phyloP scores from a whole-genome alignment of 2,888 invertebrate genomes.

The Thera britannica region DNA sequence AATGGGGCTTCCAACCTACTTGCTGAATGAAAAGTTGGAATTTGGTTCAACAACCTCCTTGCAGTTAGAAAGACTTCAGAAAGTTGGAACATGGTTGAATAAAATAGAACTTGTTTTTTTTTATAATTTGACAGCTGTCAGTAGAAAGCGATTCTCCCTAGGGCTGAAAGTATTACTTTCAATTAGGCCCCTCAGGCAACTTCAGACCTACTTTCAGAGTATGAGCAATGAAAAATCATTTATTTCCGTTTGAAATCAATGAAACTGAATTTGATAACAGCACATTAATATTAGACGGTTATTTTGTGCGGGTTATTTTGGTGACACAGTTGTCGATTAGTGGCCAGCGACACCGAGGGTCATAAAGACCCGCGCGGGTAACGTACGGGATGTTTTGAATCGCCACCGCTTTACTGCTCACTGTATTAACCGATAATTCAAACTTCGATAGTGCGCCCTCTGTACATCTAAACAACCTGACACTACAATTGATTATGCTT shows the following conservation, averaged over 20 bases:
- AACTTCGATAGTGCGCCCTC: conserved; percentile 60
- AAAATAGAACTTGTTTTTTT: too few relatives aligned
- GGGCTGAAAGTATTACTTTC: too few relatives aligned
- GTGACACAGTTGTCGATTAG: conserved; percentile 80
- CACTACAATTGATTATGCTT: conserved; percentile 47
- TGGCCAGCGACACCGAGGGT: conserved; percentile 68
- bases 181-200: too few relatives aligned
- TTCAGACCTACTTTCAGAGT: too few relatives aligned
- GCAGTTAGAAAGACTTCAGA: too few relatives aligned
- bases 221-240: too few relatives aligned
- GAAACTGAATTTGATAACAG: conserved; percentile 42
- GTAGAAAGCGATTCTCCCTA: too few relatives aligned
- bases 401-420: conserved; percentile 76
- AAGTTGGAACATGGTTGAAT: too few relatives aligned
- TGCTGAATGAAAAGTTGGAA: too few relatives aligned
- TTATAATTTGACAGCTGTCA: too few relatives aligned
- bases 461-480: conserved; percentile 57
- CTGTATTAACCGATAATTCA: conserved; percentile 81
- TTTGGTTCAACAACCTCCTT: too few relatives aligned
- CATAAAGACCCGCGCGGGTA: conserved; percentile 72
- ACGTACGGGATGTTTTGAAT: conserved; percentile 82
- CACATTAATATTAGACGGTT: conserved; percentile 47
- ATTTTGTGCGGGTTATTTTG: conserved; percentile 72
- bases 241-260: conserved; percentile 28
- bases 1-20: too few relatives aligned